Evolutionary conservation across 2,888 invertebrate genomes (phyloP), one percentile per base, ranked within the genome.

Genomic region (Neoaliturus tenellus): DNA sequence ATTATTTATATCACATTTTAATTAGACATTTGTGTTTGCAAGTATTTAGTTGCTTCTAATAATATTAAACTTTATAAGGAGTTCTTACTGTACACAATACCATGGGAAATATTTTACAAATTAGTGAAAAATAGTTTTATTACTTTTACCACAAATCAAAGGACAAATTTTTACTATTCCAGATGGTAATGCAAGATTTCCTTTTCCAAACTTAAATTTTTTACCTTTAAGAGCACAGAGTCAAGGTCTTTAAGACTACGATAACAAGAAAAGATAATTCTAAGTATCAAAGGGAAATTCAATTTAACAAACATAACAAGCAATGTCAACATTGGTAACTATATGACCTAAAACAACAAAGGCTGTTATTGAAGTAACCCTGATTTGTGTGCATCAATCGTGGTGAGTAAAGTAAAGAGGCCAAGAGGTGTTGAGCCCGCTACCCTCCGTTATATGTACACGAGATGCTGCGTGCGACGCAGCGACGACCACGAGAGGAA

Each of bases 391-490:
- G 33, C 71, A 33, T 31, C 33, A 25, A 25, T 55, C 8, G 25
- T 67, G 62, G 81, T 81, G 62, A 58, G 33, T 44, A 81, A 80
- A 23, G 48, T 44, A 69, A 67, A 67, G 48, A 48, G 33, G 81
- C 81, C 81, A 81, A n/a, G 69, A 81, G 31, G 81, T 28, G 58
- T n/a, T n/a, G 67, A 81, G 62, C 81, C 44, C 67, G 58, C 81
- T 71, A 71, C 71, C 71, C 2, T 39, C 67, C 8, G 71, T 71
- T 71, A 71, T 71, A 71, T 71, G 71, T 71, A 71, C 71, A 71
- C 6, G 62, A 62, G 25, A 23, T 12, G 25, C 8, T 25, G 17
- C n/a, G 10, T 17, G 62, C 4, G 62, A 28, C 62, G 31, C 23
- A 55, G 5, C n/a, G n/a, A n/a, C n/a, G 23, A 58, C 14, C 44